Percentiles rank a stretch among this genome's conserved stretches.
phyloP scores from a whole-genome alignment of 2,888 invertebrate species.

The Odontothrips loti region DNA sequence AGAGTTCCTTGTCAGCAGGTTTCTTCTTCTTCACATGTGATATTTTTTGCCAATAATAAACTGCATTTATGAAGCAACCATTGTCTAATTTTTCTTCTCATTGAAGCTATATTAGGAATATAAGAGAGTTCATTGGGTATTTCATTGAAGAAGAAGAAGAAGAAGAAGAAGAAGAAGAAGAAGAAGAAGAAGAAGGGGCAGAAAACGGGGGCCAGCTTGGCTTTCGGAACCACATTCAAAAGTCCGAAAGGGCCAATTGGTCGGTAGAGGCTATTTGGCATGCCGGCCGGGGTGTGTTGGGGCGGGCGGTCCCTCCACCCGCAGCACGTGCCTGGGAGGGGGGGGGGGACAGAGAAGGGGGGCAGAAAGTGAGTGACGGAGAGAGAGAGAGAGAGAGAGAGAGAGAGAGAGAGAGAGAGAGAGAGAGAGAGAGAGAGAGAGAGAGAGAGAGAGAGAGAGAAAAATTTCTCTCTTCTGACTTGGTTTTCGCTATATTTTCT shows the following conservation, averaged over 20 bases:
- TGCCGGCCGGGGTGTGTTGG: neutral
- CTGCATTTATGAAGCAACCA: too few species aligned
- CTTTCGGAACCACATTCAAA: constrained; percentile 6
- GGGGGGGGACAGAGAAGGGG: neutral
- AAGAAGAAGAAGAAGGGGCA: too few species aligned
- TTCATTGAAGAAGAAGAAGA: too few species aligned
- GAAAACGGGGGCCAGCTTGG: neutral
- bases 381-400: neutral
- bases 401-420: neutral
- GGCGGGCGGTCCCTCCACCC: neutral
- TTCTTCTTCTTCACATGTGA: too few species aligned
- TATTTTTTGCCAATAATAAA: too few species aligned
- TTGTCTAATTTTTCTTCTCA: too few species aligned
- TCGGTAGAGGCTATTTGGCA: constrained; percentile 7
- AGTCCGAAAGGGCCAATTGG: constrained; percentile 16
- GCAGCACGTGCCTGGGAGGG: neutral
- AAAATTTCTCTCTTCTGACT: too few species aligned
- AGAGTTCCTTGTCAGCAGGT: too few species aligned
- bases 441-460: neutral
- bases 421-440: neutral
- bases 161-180: too few species aligned
- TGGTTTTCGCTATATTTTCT: too few species aligned
- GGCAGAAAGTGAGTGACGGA: neutral
- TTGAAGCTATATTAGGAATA: too few species aligned
- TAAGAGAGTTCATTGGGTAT: too few species aligned